Evolutionary conservation across 2,113 vertebrate genomes (phyloP).

Genomic region (Sapajus apella): DNA sequence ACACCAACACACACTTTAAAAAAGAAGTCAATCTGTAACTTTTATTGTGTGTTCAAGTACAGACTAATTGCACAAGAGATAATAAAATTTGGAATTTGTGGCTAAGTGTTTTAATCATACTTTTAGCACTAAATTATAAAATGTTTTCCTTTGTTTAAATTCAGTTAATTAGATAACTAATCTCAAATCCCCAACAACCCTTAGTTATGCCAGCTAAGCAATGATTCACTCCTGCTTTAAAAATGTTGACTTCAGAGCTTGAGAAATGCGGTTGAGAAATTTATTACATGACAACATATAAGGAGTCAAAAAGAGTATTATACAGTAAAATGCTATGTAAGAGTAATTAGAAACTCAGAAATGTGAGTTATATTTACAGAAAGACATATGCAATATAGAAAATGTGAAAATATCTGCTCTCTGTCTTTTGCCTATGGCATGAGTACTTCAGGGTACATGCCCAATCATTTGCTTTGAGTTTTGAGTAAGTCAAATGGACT

Average conservation of each 20-base stretch:
- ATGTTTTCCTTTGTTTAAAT: neutral
- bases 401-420: neutral
- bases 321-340: neutral
- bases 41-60: neutral
- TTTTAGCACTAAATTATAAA: neutral
- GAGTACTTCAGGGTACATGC: neutral
- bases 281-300: neutral
- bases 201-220: neutral
- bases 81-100: neutral
- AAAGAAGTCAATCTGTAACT: neutral
- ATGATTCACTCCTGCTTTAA: neutral
- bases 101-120: neutral
- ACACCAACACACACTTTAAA: neutral
- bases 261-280: neutral
- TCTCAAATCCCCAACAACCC: neutral
- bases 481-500: neutral
- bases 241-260: constrained; percentile 32
- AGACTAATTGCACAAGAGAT: neutral
- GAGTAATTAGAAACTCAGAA: neutral
- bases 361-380: neutral
- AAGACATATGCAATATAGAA: neutral
- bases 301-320: neutral
- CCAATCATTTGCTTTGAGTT: neutral
- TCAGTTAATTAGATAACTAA: neutral
- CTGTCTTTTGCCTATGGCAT: neutral